Percentiles rank a stretch among this genome's conserved stretches.
phyloP scores from a whole-genome alignment of 35 echinoderm and acorn worm genomes.

The Nesometra sesokonis region DNA sequence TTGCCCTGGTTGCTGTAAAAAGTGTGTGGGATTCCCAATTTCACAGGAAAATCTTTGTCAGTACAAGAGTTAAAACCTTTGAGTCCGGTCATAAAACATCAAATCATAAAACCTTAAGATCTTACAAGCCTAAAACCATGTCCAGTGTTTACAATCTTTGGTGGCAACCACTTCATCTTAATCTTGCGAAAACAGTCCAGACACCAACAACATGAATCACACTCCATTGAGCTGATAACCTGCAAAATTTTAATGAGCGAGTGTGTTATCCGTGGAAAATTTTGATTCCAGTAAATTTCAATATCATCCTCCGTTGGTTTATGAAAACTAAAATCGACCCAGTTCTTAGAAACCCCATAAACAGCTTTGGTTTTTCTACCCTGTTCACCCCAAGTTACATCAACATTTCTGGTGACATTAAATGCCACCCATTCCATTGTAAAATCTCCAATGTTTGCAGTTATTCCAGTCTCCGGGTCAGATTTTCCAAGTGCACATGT shows the following conservation, averaged over 20 bases:
- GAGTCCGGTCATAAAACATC: too few relatives aligned
- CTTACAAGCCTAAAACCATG: conserved; percentile 94
- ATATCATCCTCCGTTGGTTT: conserved; percentile 81
- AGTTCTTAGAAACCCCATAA: conserved; percentile 56
- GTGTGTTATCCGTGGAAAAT: conserved; percentile 73
- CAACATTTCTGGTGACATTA: conserved; percentile 56
- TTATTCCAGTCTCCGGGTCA: conserved; percentile 79
- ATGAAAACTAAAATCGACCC: conserved; percentile 86
- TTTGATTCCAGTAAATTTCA: conserved; percentile 80
- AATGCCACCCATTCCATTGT: conserved; percentile 94
- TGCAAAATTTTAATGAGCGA: conserved; percentile 61
- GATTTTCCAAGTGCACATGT: conserved; percentile 51
- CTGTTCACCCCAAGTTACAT: conserved; percentile 71
- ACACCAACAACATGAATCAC: conserved; percentile 40
- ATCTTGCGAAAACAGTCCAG: conserved; percentile 56
- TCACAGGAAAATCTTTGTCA: too few relatives aligned
- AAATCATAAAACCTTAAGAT: conserved; percentile 28
- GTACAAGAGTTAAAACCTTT: too few relatives aligned
- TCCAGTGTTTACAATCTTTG: conserved; percentile 66
- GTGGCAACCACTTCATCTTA: conserved; percentile 94
- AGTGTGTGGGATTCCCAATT: too few relatives aligned
- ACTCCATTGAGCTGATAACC: conserved; percentile 48
- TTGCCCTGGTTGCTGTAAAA: too few relatives aligned
- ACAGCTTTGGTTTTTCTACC: conserved; percentile 59
- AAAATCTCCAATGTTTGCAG: conserved; percentile 54